Percentiles rank a stretch among this genome's conserved stretches.
Evolutionary conservation across 1,140 invertebrate genomes (phyloP).

Genomic region (Drosophila equinoxialis): DNA sequence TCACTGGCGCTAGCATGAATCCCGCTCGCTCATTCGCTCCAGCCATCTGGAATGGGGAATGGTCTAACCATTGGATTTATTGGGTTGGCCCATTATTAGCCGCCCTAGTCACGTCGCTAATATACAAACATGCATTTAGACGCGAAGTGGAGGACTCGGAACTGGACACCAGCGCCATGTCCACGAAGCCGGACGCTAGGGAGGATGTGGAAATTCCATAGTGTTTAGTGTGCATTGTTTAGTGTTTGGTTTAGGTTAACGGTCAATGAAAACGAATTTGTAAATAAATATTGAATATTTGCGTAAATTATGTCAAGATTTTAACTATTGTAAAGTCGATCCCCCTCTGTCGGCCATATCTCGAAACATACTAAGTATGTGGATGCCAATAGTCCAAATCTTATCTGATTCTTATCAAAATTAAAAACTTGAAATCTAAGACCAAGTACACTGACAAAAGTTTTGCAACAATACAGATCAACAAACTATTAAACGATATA

Average conservation of each 20-base stretch:
- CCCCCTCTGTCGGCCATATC: neutral
- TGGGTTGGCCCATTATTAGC: slow-evolving; percentile 88
- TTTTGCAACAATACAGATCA: neutral
- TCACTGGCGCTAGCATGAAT: slow-evolving; percentile 91
- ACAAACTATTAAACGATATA: neutral
- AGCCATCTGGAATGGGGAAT: slow-evolving; percentile 88
- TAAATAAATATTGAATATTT: slow-evolving; percentile 11
- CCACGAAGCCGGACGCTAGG: slow-evolving; percentile 19
- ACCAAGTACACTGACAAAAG: neutral
- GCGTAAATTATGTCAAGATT: neutral
- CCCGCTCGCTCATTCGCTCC: slow-evolving; percentile 91
- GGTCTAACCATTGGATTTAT: slow-evolving; percentile 91
- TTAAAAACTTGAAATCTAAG: neutral
- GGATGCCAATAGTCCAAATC: neutral
- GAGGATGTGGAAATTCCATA: slow-evolving; percentile 26
- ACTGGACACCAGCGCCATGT: neutral
- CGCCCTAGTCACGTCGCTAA: slow-evolving; percentile 84
- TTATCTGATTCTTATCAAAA: neutral
- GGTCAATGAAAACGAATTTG: neutral
- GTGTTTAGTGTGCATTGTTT: neutral
- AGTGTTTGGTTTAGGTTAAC: slow-evolving; percentile 1
- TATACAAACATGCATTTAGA: slow-evolving; percentile 85
- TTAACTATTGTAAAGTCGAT: neutral
- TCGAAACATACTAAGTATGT: neutral
- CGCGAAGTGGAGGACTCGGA: slow-evolving; percentile 28